A percentile compares a stretch with the other conserved stretches of the same genome.
phyloP scores from a whole-genome alignment of 2,797 vertebrate species.

The Acanthis flammea region DNA sequence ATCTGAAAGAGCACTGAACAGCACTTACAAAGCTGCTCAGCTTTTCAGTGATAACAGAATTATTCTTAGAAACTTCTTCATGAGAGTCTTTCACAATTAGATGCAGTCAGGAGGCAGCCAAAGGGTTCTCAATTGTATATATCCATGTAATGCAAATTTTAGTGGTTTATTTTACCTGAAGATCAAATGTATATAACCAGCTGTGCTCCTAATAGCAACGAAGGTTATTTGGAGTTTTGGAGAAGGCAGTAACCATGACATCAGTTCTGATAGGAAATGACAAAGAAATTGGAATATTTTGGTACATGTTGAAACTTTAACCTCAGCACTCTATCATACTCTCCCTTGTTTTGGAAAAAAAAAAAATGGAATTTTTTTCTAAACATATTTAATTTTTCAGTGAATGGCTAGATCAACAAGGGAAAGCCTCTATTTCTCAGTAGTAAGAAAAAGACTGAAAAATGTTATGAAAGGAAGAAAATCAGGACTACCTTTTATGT shows the following conservation, averaged over 20 bases:
- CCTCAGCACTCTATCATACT: background rate
- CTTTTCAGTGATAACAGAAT: background rate
- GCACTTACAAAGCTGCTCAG: background rate
- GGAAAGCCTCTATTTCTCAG: background rate
- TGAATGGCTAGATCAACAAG: background rate
- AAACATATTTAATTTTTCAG: background rate
- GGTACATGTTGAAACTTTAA: background rate
- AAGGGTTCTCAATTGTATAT: background rate
- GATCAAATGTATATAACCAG: background rate
- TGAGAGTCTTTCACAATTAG: background rate
- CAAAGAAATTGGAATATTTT: background rate
- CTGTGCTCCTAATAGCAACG: background rate
- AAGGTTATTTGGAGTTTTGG: background rate
- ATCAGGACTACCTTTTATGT: background rate
- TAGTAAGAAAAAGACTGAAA: background rate
- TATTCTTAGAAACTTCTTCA: background rate
- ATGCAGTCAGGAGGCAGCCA: background rate
- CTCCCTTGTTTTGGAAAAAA: background rate
- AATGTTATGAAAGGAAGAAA: background rate
- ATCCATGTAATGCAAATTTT: background rate
- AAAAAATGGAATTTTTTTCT: background rate
- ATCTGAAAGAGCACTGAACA: background rate
- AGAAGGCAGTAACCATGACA: background rate
- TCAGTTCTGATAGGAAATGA: background rate
- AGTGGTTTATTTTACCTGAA: background rate